Percentiles rank a stretch among this genome's conserved stretches.
These are phyloP conservation scores for Collichthys lucidus DNA, from an alignment of 2,113 vertebrate species.

Conservation along the genomic window DNA sequence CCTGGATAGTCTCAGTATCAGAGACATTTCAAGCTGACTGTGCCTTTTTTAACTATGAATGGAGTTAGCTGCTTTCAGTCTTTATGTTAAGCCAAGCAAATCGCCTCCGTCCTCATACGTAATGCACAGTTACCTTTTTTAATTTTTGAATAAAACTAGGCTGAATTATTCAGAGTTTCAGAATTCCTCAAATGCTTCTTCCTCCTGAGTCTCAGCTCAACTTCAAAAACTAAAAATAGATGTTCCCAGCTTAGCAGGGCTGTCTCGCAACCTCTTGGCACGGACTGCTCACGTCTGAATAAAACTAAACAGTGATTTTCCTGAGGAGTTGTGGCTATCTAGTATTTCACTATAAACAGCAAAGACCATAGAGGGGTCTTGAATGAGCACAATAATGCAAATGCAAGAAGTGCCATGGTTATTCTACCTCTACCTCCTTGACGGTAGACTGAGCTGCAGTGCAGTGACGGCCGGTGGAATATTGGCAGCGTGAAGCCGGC, in stretches of 20 bases:
- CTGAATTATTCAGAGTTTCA: neutral
- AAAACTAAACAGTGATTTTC: neutral
- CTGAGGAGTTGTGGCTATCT: neutral
- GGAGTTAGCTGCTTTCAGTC: neutral
- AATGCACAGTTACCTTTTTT: no score
- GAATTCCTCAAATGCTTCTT: neutral
- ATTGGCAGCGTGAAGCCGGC: conserved; percentile 48
- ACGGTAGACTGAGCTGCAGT: conserved; percentile 23
- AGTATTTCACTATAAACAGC: neutral
- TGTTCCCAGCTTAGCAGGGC: neutral
- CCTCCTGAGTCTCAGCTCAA: no score
- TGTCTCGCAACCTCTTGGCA: neutral
- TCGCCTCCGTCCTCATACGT: neutral
- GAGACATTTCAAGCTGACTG: no score
- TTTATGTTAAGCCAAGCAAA: neutral
- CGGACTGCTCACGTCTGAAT: neutral
- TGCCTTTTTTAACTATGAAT: no score
- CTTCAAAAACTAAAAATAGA: neutral
- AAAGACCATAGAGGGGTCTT: neutral
- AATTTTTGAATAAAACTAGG: neutral
- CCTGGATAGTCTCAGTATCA: no score
- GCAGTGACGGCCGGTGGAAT: conserved; percentile 57
- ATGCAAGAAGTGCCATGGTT: neutral
- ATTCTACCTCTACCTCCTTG: neutral
- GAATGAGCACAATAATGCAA: neutral